A percentile compares a stretch with the other conserved stretches of the same genome.
Conservation (phyloP, 2,888 invertebrate species). For the Onthophagus sagittarius region DNA sequence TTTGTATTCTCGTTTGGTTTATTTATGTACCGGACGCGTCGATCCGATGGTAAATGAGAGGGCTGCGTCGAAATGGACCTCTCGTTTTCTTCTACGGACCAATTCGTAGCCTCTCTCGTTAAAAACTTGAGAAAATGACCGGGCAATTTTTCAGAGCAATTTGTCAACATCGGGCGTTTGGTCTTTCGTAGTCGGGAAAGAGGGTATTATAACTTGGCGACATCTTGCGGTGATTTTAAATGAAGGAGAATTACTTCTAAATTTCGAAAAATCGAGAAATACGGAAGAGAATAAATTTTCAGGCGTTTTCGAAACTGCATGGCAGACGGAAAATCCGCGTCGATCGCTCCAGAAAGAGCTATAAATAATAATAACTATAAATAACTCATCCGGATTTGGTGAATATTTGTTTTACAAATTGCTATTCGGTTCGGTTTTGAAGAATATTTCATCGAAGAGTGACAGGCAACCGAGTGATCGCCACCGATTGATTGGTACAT, state of each 20-base stretch:
- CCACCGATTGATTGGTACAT: neutral
- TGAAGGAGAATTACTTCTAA: neutral
- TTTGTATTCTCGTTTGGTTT: neutral
- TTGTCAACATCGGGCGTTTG: neutral
- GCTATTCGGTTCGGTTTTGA: neutral
- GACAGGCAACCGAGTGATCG: neutral
- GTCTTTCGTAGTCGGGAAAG: neutral
- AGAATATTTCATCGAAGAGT: neutral
- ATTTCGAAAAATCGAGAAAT: neutral
- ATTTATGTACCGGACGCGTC: neutral
- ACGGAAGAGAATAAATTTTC: neutral
- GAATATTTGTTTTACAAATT: slow-evolving; percentile 10
- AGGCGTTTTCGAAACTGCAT: neutral
- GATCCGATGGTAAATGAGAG: neutral
- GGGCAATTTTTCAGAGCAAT: neutral
- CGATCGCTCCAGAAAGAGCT: neutral
- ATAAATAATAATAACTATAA: slow-evolving; percentile 2
- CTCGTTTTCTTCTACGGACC: too few relatives aligned
- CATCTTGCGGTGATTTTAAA: neutral
- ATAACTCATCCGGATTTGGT: slow-evolving; percentile 4
- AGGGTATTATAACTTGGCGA: neutral
- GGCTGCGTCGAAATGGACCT: neutral
- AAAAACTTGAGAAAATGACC: neutral
- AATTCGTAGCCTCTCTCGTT: neutral
- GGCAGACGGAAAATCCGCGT: neutral